Percentiles rank a stretch among this genome's conserved stretches.
phyloP scores from a whole-genome alignment of 2,797 vertebrate species.

The Notoglanidium macrostoma region DNA sequence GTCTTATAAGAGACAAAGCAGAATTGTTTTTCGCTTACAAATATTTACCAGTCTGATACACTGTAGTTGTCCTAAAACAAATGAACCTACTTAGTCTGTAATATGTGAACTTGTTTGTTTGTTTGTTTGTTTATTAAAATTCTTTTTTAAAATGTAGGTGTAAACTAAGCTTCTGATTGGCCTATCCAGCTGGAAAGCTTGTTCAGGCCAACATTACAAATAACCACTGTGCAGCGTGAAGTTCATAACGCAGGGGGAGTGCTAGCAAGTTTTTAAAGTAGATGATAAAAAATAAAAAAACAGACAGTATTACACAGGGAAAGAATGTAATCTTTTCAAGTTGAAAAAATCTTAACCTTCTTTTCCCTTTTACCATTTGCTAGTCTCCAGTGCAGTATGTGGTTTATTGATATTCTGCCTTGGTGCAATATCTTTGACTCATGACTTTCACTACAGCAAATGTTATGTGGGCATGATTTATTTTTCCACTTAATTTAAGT shows the following conservation, averaged over 20 bases:
- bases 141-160: background rate
- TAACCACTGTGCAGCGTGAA: background rate
- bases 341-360: background rate
- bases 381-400: background rate
- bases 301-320: background rate
- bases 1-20: background rate
- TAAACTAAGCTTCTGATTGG: background rate
- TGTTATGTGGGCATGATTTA: constrained; percentile 11
- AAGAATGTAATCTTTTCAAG: background rate
- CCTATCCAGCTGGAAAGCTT: background rate
- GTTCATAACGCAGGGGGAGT: background rate
- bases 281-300: background rate
- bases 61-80: background rate
- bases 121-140: background rate
- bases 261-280: background rate
- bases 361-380: background rate
- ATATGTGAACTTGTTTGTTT: background rate
- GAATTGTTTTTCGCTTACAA: background rate
- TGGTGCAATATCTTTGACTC: constrained; percentile 28
- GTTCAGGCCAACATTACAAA: background rate
- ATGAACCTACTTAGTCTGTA: background rate
- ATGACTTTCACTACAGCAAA: background rate
- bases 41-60: constrained; percentile 2
- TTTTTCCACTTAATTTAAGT: constrained; percentile 21
- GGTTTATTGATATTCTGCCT: constrained; percentile 31